phyloP scores from a whole-genome alignment of 2,888 invertebrate genomes.

The Epinotia brunnichana region DNA sequence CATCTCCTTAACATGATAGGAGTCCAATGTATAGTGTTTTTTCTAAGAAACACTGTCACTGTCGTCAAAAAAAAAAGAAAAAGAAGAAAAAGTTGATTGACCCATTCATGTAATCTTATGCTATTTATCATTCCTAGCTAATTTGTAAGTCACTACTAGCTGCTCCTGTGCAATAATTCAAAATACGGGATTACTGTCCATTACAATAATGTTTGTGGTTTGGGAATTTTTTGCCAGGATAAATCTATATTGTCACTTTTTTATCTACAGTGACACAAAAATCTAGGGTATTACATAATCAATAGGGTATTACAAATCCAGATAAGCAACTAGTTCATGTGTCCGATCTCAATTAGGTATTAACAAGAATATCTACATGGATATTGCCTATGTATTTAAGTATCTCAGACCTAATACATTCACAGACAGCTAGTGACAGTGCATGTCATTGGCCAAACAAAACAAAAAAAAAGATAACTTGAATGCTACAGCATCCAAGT shows the following conservation, averaged over 20 bases:
- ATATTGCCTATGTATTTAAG: too few species aligned
- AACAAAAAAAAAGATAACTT: too few species aligned
- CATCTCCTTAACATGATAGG: too few species aligned
- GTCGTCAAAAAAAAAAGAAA: too few species aligned
- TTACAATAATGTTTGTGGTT: neutral
- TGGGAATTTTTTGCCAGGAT: neutral
- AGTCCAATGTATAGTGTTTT: too few species aligned
- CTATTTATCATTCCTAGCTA: slow-evolving; percentile 13
- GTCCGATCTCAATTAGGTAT: slow-evolving; percentile 24
- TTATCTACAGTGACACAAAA: neutral
- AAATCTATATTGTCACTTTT: neutral
- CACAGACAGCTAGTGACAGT: too few species aligned
- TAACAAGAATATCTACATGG: neutral
- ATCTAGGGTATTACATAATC: too few species aligned
- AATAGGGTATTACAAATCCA: slow-evolving; percentile 16
- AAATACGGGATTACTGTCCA: neutral
- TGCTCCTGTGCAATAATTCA: slow-evolving; percentile 10
- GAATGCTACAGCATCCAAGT: too few species aligned
- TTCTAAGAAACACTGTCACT: too few species aligned
- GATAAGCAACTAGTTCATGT: slow-evolving; percentile 33
- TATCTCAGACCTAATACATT: too few species aligned
- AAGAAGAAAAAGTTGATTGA: too few species aligned
- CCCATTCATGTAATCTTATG: slow-evolving; percentile 14
- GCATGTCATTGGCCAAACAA: too few species aligned
- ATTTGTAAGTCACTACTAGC: slow-evolving; percentile 10